A percentile compares a stretch with the other conserved stretches of the same genome.
Evolutionary conservation across 1,140 invertebrate genomes (phyloP).

Genomic region (Venturia canescens): DNA sequence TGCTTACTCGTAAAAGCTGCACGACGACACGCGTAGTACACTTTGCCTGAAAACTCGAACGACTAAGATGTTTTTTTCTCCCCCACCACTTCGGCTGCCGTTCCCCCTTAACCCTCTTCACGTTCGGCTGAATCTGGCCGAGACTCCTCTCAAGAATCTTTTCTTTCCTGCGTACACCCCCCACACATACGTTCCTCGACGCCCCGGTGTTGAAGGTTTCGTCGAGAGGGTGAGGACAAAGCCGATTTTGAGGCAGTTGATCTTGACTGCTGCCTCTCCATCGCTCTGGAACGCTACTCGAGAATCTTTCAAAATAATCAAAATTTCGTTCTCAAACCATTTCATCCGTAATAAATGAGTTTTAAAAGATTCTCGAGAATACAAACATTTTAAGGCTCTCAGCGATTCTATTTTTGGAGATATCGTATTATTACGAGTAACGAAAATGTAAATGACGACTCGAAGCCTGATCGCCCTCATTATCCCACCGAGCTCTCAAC

Average conservation of each 20-base stretch:
- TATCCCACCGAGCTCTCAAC: neutral
- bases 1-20: constrained; percentile 30
- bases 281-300: neutral
- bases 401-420: too few species aligned
- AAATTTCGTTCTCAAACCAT: neutral
- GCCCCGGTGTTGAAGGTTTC: neutral
- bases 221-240: neutral
- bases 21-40: constrained; percentile 33
- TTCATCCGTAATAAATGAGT: too few species aligned
- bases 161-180: neutral
- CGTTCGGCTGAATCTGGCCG: constrained; percentile 20
- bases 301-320: neutral
- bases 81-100: too few species aligned
- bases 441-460: too few species aligned
- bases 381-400: too few species aligned
- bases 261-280: neutral
- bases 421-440: too few species aligned
- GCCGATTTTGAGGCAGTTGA: neutral
- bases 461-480: neutral
- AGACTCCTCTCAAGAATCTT: neutral
- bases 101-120: neutral
- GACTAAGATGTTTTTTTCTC: neutral
- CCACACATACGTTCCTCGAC: neutral
- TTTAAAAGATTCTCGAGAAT: too few species aligned
- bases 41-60: constrained; percentile 18